These are phyloP conservation scores for Leptosomus discolor DNA, from an alignment of 2,113 vertebrate genomes.

Conservation along the genomic window DNA sequence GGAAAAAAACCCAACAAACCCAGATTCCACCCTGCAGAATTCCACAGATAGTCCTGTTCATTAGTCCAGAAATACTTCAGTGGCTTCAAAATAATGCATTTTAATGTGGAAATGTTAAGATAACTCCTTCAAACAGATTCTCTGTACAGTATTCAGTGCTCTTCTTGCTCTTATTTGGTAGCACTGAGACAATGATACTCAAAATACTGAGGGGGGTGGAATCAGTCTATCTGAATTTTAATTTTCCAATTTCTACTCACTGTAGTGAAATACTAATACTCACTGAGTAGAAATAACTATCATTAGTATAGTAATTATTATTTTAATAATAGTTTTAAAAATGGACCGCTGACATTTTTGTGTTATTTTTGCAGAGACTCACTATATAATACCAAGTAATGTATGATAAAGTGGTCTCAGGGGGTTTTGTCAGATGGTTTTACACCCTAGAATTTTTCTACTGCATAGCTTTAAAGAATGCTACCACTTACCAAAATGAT, in stretches of 20 bases:
- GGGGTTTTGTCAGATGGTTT: neutral
- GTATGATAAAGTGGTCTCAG: neutral
- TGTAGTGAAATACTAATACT: neutral
- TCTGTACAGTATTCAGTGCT: neutral
- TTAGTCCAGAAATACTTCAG: neutral
- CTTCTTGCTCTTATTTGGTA: conserved; percentile 32
- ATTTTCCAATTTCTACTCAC: neutral
- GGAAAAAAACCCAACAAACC: neutral
- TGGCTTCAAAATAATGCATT: conserved; percentile 5
- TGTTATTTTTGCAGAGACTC: neutral
- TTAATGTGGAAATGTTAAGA: neutral
- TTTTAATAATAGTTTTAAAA: neutral
- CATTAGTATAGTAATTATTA: neutral
- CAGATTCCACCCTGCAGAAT: neutral
- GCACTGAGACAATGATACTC: neutral
- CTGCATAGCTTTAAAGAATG: neutral
- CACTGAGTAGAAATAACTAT: neutral
- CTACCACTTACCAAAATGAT: neutral
- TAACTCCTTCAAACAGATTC: neutral
- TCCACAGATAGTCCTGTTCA: neutral
- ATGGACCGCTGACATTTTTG: neutral
- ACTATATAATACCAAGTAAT: neutral
- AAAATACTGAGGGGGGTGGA: neutral
- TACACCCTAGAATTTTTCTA: neutral
- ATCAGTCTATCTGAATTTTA: neutral